A percentile compares a stretch with the other conserved stretches of the same genome.
These are phyloP conservation scores for Callyntrura guangdongensis DNA, from an alignment of 2,888 invertebrate genomes.

Conservation along the genomic window DNA sequence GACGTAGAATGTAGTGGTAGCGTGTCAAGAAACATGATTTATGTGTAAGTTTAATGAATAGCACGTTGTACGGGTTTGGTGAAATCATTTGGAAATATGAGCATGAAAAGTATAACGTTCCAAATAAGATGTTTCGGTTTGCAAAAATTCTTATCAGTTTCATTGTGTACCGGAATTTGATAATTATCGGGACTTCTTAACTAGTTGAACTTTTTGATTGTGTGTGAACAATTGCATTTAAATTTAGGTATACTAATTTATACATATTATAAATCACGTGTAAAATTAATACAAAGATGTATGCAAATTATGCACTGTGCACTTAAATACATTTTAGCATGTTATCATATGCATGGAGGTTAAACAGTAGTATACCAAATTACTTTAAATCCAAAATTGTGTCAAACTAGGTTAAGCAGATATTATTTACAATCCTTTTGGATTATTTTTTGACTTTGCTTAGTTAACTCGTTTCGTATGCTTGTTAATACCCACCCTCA, in stretches of 20 bases:
- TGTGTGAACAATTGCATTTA: constrained; percentile 7
- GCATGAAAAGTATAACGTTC: too few relatives aligned
- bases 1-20: too few relatives aligned
- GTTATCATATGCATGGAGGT: background rate
- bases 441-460: constrained; percentile 32
- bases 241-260: constrained; percentile 6
- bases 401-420: constrained; percentile 72
- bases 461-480: constrained; percentile 3
- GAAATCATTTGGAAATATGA: too few relatives aligned
- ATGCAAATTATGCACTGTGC: constrained; percentile 14
- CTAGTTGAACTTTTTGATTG: background rate
- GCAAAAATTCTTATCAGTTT: too few relatives aligned
- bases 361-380: constrained; percentile 39
- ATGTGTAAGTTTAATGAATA: too few relatives aligned
- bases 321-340: constrained; percentile 2
- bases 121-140: too few relatives aligned
- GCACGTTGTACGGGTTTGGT: too few relatives aligned
- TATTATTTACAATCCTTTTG: background rate
- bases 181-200: background rate
- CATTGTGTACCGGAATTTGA: background rate
- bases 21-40: too few relatives aligned
- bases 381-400: constrained; percentile 56
- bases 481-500: constrained; percentile 16
- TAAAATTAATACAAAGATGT: background rate
- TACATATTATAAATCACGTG: background rate